A percentile compares a stretch with the other conserved stretches of the same genome.
These are phyloP conservation scores for Agrotis ipsilon DNA, from an alignment of 2,888 invertebrate species.

Conservation along the genomic window DNA sequence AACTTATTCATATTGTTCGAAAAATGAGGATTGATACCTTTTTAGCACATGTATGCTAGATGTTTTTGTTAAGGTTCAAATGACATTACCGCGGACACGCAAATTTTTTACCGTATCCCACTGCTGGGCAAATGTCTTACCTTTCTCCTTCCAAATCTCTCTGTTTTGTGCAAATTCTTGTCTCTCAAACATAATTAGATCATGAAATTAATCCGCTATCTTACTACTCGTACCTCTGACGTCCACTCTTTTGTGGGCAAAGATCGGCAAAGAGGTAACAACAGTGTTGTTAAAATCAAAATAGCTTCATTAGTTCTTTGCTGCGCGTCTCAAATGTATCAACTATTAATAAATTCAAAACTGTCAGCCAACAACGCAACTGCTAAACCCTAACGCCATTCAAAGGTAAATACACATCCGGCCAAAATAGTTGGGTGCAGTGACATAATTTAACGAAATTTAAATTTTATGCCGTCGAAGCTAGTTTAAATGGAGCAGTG, in stretches of 20 bases:
- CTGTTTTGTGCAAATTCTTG: too few relatives aligned
- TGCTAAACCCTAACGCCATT: slow-evolving; percentile 37
- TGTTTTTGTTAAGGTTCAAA: too few relatives aligned
- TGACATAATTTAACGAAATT: slow-evolving; percentile 43
- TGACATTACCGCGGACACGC: too few relatives aligned
- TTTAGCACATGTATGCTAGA: neutral
- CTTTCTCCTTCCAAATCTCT: too few relatives aligned
- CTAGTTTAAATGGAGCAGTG: slow-evolving; percentile 36
- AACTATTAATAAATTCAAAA: slow-evolving; percentile 32
- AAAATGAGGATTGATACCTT: slow-evolving; percentile 10
- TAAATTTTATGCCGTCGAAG: slow-evolving; percentile 36
- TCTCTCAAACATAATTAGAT: too few relatives aligned
- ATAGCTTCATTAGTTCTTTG: neutral
- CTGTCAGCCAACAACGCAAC: slow-evolving; percentile 23
- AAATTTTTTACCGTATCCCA: too few relatives aligned
- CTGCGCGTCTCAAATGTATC: neutral
- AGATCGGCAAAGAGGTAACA: too few relatives aligned
- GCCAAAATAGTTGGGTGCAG: slow-evolving; percentile 41
- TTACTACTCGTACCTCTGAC: too few relatives aligned
- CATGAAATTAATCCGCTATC: too few relatives aligned
- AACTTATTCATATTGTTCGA: slow-evolving; percentile 1
- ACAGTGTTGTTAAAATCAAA: neutral
- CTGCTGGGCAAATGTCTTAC: too few relatives aligned
- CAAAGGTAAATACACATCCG: slow-evolving; percentile 40
- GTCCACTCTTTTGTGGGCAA: too few relatives aligned